These are phyloP conservation scores for Spatulosminthurus flaviceps DNA, from an alignment of 2,888 invertebrate genomes.

Conservation along the genomic window DNA sequence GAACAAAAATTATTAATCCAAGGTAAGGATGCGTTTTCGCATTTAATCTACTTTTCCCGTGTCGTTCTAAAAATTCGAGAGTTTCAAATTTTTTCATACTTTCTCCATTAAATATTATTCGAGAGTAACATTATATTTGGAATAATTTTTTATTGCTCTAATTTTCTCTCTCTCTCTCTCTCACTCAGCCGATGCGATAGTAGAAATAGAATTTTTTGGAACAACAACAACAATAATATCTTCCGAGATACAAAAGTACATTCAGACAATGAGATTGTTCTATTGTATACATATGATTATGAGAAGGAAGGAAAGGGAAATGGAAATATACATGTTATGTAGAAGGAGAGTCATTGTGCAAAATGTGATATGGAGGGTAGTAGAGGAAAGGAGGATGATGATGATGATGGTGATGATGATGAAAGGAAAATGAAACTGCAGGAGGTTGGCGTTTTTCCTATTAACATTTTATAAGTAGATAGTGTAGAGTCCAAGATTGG, in stretches of 20 bases:
- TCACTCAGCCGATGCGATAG: neutral
- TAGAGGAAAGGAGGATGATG: neutral
- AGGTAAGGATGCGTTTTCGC: no score
- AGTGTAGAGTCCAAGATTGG: neutral
- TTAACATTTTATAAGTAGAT: slow-evolving; percentile 6
- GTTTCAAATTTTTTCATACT: no score
- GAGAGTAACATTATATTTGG: neutral
- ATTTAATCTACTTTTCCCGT: no score
- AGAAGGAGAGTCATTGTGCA: neutral
- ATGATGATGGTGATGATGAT: slow-evolving; percentile 13
- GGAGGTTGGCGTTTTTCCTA: slow-evolving; percentile 31
- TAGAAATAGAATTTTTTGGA: neutral
- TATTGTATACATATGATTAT: neutral
- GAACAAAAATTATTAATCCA: no score
- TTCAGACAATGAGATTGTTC: no score
- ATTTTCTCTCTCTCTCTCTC: no score
- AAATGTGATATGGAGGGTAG: neutral
- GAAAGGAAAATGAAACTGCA: slow-evolving; percentile 39
- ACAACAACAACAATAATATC: no score
- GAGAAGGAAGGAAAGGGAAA: neutral
- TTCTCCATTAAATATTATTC: no score
- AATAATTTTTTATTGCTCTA: neutral
- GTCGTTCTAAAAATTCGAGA: no score
- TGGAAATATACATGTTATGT: no score
- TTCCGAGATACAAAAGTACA: no score